phyloP scores from a whole-genome alignment of 2,113 vertebrate species.

The Albula goreensis region DNA sequence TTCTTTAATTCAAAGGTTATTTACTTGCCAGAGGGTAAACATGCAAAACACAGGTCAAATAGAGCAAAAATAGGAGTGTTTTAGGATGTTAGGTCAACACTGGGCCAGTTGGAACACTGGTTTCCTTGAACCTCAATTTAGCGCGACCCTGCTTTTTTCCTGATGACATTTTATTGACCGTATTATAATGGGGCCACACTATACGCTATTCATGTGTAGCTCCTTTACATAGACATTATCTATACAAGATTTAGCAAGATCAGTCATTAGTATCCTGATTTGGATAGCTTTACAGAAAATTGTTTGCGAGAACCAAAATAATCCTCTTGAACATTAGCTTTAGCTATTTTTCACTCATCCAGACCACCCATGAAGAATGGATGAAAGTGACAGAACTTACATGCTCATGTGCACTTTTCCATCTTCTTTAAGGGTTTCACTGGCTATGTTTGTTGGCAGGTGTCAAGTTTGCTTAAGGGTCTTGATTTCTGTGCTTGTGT shows the following conservation, averaged over 20 bases:
- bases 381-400: neutral
- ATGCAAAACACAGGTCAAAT: too few species aligned
- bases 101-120: too few species aligned
- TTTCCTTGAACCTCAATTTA: too few species aligned
- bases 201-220: neutral
- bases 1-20: too few species aligned
- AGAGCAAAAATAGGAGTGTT: too few species aligned
- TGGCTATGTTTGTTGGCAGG: neutral
- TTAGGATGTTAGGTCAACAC: too few species aligned
- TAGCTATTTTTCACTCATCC: neutral
- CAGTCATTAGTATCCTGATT: neutral
- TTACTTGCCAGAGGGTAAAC: too few species aligned
- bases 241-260: neutral
- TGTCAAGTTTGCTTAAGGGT: neutral
- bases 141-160: too few species aligned
- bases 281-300: neutral
- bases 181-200: too few species aligned
- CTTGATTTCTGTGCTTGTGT: neutral
- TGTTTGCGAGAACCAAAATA: neutral
- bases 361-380: neutral
- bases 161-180: too few species aligned
- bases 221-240: neutral
- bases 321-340: neutral
- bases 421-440: neutral
- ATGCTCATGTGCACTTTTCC: neutral